Conservation (phyloP, 2,113 vertebrate species). For the Stictonetta naevosa region DNA sequence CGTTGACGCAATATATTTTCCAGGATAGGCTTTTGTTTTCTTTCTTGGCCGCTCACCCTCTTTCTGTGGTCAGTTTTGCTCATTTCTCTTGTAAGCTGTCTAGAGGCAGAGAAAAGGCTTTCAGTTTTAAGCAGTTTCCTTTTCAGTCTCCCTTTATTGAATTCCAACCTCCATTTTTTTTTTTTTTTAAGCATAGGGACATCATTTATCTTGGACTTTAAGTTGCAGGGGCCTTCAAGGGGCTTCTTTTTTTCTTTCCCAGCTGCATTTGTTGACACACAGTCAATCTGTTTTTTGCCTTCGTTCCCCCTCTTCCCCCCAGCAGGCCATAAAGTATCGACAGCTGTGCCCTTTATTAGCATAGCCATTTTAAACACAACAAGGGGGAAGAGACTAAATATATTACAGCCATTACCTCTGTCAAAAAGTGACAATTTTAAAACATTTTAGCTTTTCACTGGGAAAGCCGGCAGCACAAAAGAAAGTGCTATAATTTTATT, state of each 20-base stretch:
- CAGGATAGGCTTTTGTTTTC: constrained; percentile 81
- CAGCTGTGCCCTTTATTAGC: constrained; percentile 96
- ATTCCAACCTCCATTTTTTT: constrained; percentile 87
- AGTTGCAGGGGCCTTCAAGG: constrained; percentile 81
- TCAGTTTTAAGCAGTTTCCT: constrained; percentile 77
- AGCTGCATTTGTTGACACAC: constrained; percentile 98
- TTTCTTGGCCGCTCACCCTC: constrained; percentile 63
- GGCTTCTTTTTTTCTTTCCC: constrained; percentile 87
- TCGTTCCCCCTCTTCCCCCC: constrained; percentile 62
- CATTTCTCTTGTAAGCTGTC: constrained; percentile 87
- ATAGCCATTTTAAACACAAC: constrained; percentile 80
- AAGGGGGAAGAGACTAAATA: constrained; percentile 81
- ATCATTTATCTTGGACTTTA: constrained; percentile 83
- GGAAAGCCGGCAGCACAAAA: constrained; percentile 77
- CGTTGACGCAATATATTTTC: constrained; percentile 72
- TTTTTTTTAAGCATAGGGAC: constrained; percentile 76
- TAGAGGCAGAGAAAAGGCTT: constrained; percentile 82
- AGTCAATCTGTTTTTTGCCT: constrained; percentile 87
- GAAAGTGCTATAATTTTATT: constrained; percentile 83
- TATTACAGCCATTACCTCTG: constrained; percentile 89
- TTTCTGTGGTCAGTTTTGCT: constrained; percentile 76
- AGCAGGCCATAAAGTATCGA: constrained; percentile 91
- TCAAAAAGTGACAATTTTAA: constrained; percentile 92
- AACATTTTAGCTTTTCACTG: constrained; percentile 86
- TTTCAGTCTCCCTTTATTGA: constrained; percentile 87